Conservation (phyloP, 2,888 invertebrate genomes). For the Callimorpha dominula region DNA sequence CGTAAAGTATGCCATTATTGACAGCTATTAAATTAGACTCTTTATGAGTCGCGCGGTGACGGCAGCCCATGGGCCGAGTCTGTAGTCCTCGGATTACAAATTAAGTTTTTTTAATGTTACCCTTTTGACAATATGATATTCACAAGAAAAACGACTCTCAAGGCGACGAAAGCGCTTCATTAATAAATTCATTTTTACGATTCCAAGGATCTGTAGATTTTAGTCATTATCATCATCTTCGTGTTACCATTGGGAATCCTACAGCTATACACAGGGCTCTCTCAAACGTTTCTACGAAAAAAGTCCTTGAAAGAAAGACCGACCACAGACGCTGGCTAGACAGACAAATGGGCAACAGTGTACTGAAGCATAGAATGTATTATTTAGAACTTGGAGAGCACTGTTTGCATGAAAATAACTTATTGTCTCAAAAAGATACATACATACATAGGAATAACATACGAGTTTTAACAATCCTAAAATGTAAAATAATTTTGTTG, state of each 20-base stretch:
- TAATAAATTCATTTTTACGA: too few relatives aligned
- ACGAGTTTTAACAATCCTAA: too few relatives aligned
- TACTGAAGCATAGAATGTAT: too few relatives aligned
- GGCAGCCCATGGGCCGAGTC: slow-evolving; percentile 50
- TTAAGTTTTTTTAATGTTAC: slow-evolving; percentile 33
- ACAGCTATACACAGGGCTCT: background rate
- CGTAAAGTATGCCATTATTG: slow-evolving; percentile 82
- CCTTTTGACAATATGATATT: background rate
- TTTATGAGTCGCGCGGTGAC: slow-evolving; percentile 73
- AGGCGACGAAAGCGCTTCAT: background rate
- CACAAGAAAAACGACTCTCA: background rate
- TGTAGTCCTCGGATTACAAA: slow-evolving; percentile 33
- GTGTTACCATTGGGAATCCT: background rate
- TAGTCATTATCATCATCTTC: background rate
- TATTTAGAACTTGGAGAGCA: too few relatives aligned
- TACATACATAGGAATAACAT: too few relatives aligned
- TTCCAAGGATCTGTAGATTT: background rate
- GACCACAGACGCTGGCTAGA: too few relatives aligned
- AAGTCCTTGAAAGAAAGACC: too few relatives aligned
- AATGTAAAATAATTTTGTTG: too few relatives aligned
- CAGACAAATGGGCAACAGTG: too few relatives aligned
- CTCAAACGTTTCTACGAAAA: too few relatives aligned
- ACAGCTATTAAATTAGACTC: slow-evolving; percentile 77
- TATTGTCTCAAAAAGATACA: too few relatives aligned
- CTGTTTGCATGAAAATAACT: too few relatives aligned